Conservation (phyloP, 2,888 invertebrate genomes). For the Clivina fossor region DNA sequence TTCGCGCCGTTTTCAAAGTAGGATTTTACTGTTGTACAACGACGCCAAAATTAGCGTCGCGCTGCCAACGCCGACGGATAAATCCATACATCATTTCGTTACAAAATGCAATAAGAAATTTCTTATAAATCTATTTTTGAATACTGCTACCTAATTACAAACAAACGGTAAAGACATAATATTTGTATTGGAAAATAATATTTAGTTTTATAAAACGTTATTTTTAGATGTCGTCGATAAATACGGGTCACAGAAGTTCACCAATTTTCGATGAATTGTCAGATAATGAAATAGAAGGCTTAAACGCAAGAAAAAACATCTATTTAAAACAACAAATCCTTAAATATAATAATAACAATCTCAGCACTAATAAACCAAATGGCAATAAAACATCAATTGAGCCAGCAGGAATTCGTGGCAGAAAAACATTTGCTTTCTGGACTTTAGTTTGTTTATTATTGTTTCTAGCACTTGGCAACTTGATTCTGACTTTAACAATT, state of each 20-base stretch:
- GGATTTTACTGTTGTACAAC: no score
- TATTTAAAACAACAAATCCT: conserved; percentile 25
- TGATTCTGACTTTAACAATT: conserved; percentile 77
- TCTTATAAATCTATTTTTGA: no score
- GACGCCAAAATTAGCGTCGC: no score
- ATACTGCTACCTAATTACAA: no score
- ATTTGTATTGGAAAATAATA: no score
- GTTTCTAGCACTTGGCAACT: conserved; percentile 75
- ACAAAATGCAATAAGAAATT: no score
- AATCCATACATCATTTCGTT: no score
- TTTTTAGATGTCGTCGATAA: conserved; percentile 7
- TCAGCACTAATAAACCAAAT: conserved; percentile 49
- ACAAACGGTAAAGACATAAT: no score
- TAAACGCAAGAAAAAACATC: conserved; percentile 32
- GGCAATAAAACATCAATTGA: conserved; percentile 47
- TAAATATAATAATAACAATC: conserved; percentile 47
- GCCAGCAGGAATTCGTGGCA: conserved; percentile 53
- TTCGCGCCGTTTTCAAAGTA: no score
- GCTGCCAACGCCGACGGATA: no score
- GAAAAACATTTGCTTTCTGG: conserved; percentile 77
- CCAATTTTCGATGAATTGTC: conserved; percentile 49
- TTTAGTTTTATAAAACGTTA: no score
- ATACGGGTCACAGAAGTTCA: conserved; percentile 41
- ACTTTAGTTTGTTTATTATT: conserved; percentile 70
- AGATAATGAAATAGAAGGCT: conserved; percentile 47